Evolutionary conservation across 2,797 vertebrate species (phyloP), one percentile per base, ranked within the genome.

Genomic region (Spinus pinus): DNA sequence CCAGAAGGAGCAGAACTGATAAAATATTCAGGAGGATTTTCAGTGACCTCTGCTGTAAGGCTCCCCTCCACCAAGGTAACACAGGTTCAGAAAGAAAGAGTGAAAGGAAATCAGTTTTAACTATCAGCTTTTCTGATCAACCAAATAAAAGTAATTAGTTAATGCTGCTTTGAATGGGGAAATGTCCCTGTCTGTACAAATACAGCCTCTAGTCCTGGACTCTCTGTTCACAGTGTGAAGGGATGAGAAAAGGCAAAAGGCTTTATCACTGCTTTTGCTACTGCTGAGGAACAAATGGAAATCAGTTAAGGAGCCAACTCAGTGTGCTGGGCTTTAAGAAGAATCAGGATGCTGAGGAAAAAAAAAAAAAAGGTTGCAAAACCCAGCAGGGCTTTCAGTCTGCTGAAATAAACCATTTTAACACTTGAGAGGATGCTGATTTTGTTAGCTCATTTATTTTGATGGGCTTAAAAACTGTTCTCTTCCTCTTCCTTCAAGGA

Each of bases 11-110:
- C 66, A 94, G 75, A 84, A 87, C 60, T 93, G 90, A 94, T 96
- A 92, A 97, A 96, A 96, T 95, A 96, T 97, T 96, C 95, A 96
- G 85, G 35, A 95, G 90, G 66, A 82, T 94, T 94, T 93, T 93
- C 89, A 60, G 77, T 90, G 92, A 94, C 89, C 95, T 97, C 88
- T 78, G 57, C 79, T 88, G 65, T 57, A 88, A 89, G 66, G 2
- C 35, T 80, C 58, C 46, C 28, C n/a, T 85, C n/a, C 35, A 35
- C 78, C 78, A 82, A 78, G 81, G 41, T 85, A 82, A 27, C 64
- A 53, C 31, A 73, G 50, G 31, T 75, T 74, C 60, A 64, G 70
- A 77, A 87, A 18, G 30, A 9, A 72, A 91, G 37, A 54, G 24
- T 14, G 57, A 81, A 70, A 93, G 62, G 73, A 72, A 91, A 75